Percentiles rank a stretch among this genome's conserved stretches.
phyloP scores from a whole-genome alignment of 2,888 invertebrate species.

The Clostera curtula region DNA sequence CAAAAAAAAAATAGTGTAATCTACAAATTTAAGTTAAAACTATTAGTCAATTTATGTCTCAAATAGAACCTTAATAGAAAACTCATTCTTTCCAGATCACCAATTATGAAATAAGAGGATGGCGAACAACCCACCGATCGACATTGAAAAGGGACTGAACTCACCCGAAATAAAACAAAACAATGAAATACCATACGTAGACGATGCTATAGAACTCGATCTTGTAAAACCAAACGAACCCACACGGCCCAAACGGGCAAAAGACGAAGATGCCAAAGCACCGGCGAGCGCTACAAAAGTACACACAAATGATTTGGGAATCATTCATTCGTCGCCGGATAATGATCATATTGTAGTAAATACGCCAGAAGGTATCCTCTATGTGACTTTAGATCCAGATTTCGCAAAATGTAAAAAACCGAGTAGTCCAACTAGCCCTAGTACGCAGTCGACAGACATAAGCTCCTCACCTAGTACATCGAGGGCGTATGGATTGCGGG shows the following conservation, averaged over 20 bases:
- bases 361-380: slow-evolving; percentile 64
- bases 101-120: slow-evolving; percentile 52
- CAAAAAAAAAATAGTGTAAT: too few species aligned
- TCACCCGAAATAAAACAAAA: slow-evolving; percentile 44
- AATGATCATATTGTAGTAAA: slow-evolving; percentile 64
- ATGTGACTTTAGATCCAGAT: slow-evolving; percentile 62
- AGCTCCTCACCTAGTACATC: slow-evolving; percentile 41
- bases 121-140: slow-evolving; percentile 33
- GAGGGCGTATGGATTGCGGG: slow-evolving; percentile 39
- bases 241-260: slow-evolving; percentile 30
- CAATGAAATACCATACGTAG: slow-evolving; percentile 43
- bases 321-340: slow-evolving; percentile 48
- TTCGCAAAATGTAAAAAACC: slow-evolving; percentile 24
- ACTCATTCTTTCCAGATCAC: slow-evolving; percentile 44
- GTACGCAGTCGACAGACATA: slow-evolving; percentile 35
- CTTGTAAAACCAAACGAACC: slow-evolving; percentile 34
- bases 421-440: slow-evolving; percentile 27
- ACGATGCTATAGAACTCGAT: slow-evolving; percentile 44
- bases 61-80: too few species aligned
- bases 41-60: too few species aligned
- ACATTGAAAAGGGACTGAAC: slow-evolving; percentile 51
- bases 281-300: slow-evolving; percentile 30
- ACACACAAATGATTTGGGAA: slow-evolving; percentile 52
- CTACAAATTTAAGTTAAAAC: too few species aligned
- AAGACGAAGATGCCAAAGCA: slow-evolving; percentile 29